phyloP scores from a whole-genome alignment of 2,797 vertebrate genomes.

The Epinephelus coioides region DNA sequence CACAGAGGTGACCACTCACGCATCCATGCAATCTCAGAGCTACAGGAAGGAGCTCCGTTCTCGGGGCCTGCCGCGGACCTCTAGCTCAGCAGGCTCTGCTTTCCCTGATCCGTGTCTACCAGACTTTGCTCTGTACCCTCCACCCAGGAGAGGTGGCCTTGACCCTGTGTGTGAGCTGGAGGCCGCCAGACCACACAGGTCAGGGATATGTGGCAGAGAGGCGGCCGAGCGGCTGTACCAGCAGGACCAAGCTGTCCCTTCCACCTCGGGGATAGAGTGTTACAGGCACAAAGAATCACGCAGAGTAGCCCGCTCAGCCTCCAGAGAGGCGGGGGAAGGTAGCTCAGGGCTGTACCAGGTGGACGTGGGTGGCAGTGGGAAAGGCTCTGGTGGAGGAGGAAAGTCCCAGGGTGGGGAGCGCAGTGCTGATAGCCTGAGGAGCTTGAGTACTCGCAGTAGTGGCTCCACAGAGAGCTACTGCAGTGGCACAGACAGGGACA shows the following conservation, averaged over 20 bases:
- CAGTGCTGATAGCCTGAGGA: constrained; percentile 95
- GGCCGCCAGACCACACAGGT: constrained; percentile 86
- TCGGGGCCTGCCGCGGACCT: constrained; percentile 96
- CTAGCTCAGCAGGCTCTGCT: constrained; percentile 95
- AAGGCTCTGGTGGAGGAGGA: constrained; percentile 83
- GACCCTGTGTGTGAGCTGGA: constrained; percentile 98
- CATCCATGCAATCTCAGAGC: constrained; percentile 93
- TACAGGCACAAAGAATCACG: constrained; percentile 75
- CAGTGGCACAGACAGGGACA: constrained; percentile 97
- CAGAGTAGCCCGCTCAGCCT: constrained; percentile 77
- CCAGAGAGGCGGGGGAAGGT: constrained; percentile 84
- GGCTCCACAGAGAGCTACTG: constrained; percentile 98
- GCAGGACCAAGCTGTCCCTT: constrained; percentile 86
- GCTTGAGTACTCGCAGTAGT: constrained; percentile 96
- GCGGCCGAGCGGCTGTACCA: constrained; percentile 66
- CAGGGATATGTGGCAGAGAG: constrained; percentile 71
- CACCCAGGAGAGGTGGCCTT: constrained; percentile 91
- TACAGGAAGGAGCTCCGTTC: constrained; percentile 95
- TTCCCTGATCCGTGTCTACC: constrained; percentile 95
- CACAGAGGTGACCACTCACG: constrained; percentile 89
- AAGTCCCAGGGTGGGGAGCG: constrained; percentile 90
- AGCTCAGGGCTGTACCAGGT: constrained; percentile 92
- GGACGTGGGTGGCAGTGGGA: constrained; percentile 75
- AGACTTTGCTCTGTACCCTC: constrained; percentile 94
- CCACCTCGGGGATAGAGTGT: constrained; percentile 82